Evolutionary conservation across 2,113 vertebrate species (phyloP), one percentile per base, ranked within the genome.

Genomic region (Ceuthmochares aereus): DNA sequence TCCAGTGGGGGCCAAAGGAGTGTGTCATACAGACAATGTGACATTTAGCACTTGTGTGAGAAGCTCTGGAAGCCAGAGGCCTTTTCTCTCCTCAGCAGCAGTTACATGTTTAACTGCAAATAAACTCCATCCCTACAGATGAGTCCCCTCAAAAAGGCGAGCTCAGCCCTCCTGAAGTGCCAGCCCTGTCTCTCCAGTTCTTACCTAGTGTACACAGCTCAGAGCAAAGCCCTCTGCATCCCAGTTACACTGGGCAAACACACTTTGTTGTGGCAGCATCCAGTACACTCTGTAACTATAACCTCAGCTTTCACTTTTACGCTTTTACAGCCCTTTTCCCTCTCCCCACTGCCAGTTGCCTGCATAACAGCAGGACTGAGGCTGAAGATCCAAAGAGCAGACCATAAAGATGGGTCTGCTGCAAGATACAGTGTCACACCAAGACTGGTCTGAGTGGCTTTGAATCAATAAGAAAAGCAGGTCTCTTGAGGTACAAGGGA

Each of bases 111-210:
- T 67, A n/a, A 27, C 52, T 63, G 42, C 77, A 58, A 54, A 69
- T 25, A 47, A 47, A 8, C n/a, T 94, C 60, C 0, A 0, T 5
- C 12, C 19, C 76, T 66, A 49, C 26, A 51, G 52, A 51, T 2
- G 1, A 56, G 59, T 54, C 27, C 34, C 9, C 32, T 87, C 64
- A 16, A 26, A 84, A 17, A 29, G 26, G 5, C 0, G 2, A 76
- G 73, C 69, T 77, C 73, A 77, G 68, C 40, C 49, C 45, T 52
- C 49, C 54, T 70, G 55, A 36, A 67, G 8, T 3, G 4, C 30
- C 77, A 92, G 59, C 56, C 72, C 51, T 23, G 10, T 42, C 77
- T 75, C 34, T 74, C n/a, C 51, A 18, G 32, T 32, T 37, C 63
- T 37, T 51, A 43, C 21, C 74, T 75, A 3, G 22, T 56, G 30